Evolutionary conservation across 2,888 invertebrate species (phyloP).

Genomic region (Tinea semifulvella): DNA sequence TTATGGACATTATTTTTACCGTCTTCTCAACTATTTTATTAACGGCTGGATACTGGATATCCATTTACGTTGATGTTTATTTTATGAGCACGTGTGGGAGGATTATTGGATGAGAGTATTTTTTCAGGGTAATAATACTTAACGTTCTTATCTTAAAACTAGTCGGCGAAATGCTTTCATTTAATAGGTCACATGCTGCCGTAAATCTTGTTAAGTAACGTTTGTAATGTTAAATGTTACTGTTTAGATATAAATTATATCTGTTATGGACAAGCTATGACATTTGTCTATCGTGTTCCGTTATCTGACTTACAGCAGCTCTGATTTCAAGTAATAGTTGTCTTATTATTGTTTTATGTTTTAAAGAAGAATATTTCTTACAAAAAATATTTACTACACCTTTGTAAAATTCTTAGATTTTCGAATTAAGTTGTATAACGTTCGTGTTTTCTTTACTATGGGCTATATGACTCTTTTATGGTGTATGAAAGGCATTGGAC

Average conservation of each 20-base stretch:
- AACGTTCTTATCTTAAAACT: conserved; percentile 19
- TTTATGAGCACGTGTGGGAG: conserved; percentile 33
- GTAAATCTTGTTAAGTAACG: conserved; percentile 11
- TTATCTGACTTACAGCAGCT: conserved; percentile 3
- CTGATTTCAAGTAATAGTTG: neutral
- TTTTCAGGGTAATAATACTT: conserved; percentile 16
- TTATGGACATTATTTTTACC: conserved; percentile 25
- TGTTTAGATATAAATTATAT: conserved; percentile 6
- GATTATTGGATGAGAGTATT: conserved; percentile 25
- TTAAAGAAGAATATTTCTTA: neutral
- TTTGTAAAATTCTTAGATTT: conserved; percentile 1
- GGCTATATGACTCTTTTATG: conserved; percentile 4
- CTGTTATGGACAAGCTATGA: neutral
- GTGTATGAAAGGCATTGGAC: conserved; percentile 9
- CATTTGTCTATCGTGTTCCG: neutral
- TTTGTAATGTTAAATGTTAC: conserved; percentile 11
- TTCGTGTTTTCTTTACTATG: no score
- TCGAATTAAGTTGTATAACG: conserved; percentile 7
- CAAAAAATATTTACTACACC: neutral
- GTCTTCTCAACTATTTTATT: conserved; percentile 18
- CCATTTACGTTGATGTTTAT: conserved; percentile 17
- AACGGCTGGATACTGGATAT: conserved; percentile 16
- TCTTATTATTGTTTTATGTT: neutral
- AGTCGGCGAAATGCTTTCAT: conserved; percentile 20
- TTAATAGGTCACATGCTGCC: conserved; percentile 13